Conservation (phyloP, 2,888 invertebrate species). For the Leucophenga maculata region DNA sequence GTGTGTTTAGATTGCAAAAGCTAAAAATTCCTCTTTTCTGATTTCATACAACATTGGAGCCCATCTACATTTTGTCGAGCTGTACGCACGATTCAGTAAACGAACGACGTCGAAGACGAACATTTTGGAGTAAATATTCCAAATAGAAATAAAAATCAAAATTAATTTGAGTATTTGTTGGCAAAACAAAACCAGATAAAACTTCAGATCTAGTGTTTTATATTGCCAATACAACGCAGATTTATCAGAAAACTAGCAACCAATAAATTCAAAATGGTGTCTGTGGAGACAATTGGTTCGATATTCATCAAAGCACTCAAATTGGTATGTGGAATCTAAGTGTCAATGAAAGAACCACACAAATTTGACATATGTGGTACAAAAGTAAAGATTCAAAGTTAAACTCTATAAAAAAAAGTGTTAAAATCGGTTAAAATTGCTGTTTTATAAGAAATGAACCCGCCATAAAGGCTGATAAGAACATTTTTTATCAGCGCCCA, state of each 20-base stretch:
- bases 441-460: neutral
- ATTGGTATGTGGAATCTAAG: conserved; percentile 75
- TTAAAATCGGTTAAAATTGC: too few relatives aligned
- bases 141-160: conserved; percentile 21
- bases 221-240: too few relatives aligned
- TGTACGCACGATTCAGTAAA: conserved; percentile 53
- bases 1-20: conserved; percentile 57
- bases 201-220: neutral
- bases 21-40: conserved; percentile 49
- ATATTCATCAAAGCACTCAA: conserved; percentile 87
- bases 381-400: too few relatives aligned
- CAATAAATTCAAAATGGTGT: conserved; percentile 78
- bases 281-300: conserved; percentile 85
- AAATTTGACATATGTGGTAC: neutral
- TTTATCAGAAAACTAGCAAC: neutral
- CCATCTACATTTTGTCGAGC: neutral
- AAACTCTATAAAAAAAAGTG: too few relatives aligned
- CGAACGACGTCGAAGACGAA: conserved; percentile 58
- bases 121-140: conserved; percentile 38
- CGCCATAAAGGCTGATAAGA: neutral
- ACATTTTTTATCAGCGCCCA: neutral
- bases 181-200: conserved; percentile 8
- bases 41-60: conserved; percentile 24
- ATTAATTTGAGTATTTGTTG: conserved; percentile 6
- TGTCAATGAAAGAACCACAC: neutral